Evolutionary conservation across 2,888 invertebrate species (phyloP), one percentile per base, ranked within the genome.

Genomic region (Drosophila longiperda): DNA sequence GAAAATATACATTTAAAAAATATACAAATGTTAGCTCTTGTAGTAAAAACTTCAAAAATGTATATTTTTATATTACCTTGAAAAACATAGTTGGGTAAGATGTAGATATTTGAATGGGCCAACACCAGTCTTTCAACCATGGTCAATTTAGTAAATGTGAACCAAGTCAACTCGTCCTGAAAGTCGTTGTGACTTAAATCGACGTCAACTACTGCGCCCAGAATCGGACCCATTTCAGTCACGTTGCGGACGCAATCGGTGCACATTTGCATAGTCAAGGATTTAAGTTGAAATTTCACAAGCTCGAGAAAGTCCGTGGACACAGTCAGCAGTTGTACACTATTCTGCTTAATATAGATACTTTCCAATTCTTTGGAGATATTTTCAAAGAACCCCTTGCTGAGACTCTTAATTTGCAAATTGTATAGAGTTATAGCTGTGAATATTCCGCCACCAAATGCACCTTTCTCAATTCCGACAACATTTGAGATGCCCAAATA

Each of bases 101-200:
- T 78, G 12, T 63, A 36, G 17, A 92, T 85, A 23, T 85, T 73
- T 2, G 90, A 91, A 66, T 89, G 6, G 0, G 90, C 78, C 36
- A 92, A 60, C 55, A 87, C 69, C 6, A 92, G 42, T 9, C 49
- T 52, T 62, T 91, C 84, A 1, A 92, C 83, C 82, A 89, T 79
- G 0, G 90, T 85, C 12, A 91, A 53, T 36, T 85, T 84, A 0
- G 12, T 61, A 36, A 92, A 92, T 1, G 76, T 68, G 4, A 73
- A 66, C 11, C 15, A 0, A 20, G 48, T 1, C 3, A 92, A 61
- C 9, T 66, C 36, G 9, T 59, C 20, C 0, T 52, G 63, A 17
- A 92, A 90, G 57, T 90, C 74, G 29, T 92, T 92, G 33, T 81
- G 57, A 29, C 91, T 91, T 9, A 92, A 85, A 40, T 92, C 90